Conservation (phyloP, 1,140 invertebrate species). For the Gerris buenoi region DNA sequence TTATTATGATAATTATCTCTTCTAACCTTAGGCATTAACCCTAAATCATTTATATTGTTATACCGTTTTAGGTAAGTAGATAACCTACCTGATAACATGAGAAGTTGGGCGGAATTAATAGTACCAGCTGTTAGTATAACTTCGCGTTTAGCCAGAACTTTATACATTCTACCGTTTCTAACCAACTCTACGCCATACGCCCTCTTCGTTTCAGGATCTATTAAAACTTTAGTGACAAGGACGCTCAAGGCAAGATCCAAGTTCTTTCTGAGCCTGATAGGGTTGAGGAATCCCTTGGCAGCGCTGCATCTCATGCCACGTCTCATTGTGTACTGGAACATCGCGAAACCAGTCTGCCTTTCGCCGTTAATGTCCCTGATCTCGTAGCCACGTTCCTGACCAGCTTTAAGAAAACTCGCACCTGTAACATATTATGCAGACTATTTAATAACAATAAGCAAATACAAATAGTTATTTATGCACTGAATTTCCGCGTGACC, state of each 20-base stretch:
- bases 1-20: too few species aligned
- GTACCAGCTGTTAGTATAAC: conserved; percentile 65
- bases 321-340: conserved; percentile 69
- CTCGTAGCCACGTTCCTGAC: conserved; percentile 78
- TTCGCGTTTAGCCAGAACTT: conserved; percentile 53
- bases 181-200: conserved; percentile 66
- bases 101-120: conserved; percentile 58
- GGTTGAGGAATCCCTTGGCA: conserved; percentile 64
- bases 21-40: too few species aligned
- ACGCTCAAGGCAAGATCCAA: conserved; percentile 57
- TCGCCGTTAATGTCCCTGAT: conserved; percentile 60
- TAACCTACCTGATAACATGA: conserved; percentile 58
- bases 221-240: conserved; percentile 59
- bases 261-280: conserved; percentile 51
- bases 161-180: conserved; percentile 43
- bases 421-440: too few species aligned
- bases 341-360: conserved; percentile 63
- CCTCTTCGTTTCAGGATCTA: conserved; percentile 48
- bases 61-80: neutral
- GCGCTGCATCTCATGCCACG: conserved; percentile 58
- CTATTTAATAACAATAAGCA: too few species aligned
- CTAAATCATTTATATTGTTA: too few species aligned
- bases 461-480: too few species aligned
- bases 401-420: conserved; percentile 70
- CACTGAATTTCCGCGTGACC: too few species aligned